These are phyloP conservation scores for Antigone vipio DNA, from an alignment of 2,113 vertebrate species.

Conservation along the genomic window DNA sequence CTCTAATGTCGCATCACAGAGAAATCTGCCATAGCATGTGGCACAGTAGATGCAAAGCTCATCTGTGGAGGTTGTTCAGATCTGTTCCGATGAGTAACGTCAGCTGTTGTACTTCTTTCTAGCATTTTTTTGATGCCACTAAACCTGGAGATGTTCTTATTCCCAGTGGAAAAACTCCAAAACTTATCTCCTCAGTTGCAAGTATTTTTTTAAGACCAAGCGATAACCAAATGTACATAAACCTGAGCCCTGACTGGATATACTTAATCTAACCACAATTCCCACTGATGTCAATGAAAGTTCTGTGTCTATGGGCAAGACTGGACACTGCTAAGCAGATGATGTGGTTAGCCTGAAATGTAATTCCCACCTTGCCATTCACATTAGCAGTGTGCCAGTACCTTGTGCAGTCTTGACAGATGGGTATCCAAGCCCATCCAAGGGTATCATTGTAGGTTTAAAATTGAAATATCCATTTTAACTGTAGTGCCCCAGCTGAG, in stretches of 20 bases:
- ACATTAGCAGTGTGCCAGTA: neutral
- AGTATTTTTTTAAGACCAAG: neutral
- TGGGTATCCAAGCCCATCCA: neutral
- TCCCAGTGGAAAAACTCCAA: neutral
- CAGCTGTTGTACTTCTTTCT: conserved; percentile 21
- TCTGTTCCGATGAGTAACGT: neutral
- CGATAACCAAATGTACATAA: neutral
- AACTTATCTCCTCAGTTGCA: neutral
- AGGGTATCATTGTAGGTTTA: neutral
- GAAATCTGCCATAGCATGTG: neutral
- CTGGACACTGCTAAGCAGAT: neutral
- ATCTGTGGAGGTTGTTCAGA: conserved; percentile 28
- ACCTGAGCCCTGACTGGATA: neutral
- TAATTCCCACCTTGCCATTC: neutral
- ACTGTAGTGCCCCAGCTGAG: neutral
- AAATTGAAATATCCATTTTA: neutral
- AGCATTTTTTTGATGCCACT: conserved; percentile 33
- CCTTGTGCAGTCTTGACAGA: neutral
- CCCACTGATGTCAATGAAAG: neutral
- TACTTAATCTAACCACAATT: neutral
- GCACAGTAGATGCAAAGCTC: neutral
- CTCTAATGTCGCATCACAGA: neutral
- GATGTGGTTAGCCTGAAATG: neutral
- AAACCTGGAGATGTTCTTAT: neutral
- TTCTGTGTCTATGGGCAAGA: neutral